Base-by-base conservation (phyloP, 2,113 vertebrate genomes). In the Oceanodroma tethys region DNA sequence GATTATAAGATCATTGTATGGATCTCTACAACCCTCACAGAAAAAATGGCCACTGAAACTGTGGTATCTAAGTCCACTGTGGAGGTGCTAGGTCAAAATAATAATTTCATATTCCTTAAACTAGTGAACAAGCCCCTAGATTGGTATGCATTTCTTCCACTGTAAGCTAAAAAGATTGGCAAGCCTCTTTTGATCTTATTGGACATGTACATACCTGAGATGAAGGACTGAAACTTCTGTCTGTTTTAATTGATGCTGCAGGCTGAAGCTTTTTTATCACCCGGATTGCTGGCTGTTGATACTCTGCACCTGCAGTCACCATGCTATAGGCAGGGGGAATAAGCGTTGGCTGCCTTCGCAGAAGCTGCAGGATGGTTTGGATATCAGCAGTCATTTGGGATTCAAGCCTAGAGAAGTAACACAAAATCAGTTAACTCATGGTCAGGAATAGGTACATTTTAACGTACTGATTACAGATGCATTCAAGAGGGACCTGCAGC, bases 371-470 rank as follows among this genome's bases (percentile, higher is more conserved):
- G 95, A 99, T 99, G 81, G 98, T 98, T 97, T 99, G 99, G 93
- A 99, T 99, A 53, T 99, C 99, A 75, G 99, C 98, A 53, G 99
- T 99, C 99, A 99, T 99, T 97, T 99, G 99, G 88, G 99, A 99
- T 98, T 99, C 99, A 90, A 99, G 98, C 97, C 99, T 99, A 86
- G 81, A 83, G 45, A 80, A 96, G 53, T 81, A 93, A 88, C 7
- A 94, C 36, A 72, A 81, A 87, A 88, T 83, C 29, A 45, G 45
- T 86, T 84, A 78, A 50, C n/a, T 58, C 11, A 9, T 30, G 20
- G 30, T n/a, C 40, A 75, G 48, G 42, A 52, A 14, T 6, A 30
- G 42, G 17, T 45, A 3, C 86, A n/a, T 95, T 95, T 95, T 53
- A 89, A 67, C 17, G 16, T 58, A 10, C 8, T 9, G 12, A 6